phyloP scores from a whole-genome alignment of 2,888 invertebrate species.

The Nudaria mundana region DNA sequence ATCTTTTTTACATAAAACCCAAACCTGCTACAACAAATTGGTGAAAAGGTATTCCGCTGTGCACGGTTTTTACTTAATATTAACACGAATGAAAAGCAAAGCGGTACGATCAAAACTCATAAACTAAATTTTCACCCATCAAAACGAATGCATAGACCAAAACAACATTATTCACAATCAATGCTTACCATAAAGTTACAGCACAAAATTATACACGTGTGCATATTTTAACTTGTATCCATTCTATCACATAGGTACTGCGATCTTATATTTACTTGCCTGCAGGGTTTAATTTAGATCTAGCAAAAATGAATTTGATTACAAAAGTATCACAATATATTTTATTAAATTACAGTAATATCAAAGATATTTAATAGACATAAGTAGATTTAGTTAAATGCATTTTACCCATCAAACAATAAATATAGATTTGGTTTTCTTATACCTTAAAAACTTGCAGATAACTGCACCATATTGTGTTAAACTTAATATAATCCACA shows the following conservation, averaged over 20 bases:
- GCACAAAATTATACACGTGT: conserved; percentile 28
- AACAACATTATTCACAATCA: conserved; percentile 29
- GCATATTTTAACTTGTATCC: conserved; percentile 9
- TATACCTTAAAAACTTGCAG: too few relatives aligned
- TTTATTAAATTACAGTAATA: too few relatives aligned
- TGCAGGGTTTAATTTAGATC: background rate
- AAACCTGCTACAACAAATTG: conserved; percentile 22
- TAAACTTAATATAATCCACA: background rate
- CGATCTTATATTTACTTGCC: conserved; percentile 6
- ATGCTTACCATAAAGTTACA: conserved; percentile 29
- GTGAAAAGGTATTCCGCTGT: conserved; percentile 19
- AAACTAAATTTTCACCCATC: conserved; percentile 24
- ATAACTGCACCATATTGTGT: background rate
- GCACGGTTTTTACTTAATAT: conserved; percentile 17
- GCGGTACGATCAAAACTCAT: conserved; percentile 21
- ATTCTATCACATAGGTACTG: background rate
- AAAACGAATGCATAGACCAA: conserved; percentile 21
- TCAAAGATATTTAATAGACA: too few relatives aligned
- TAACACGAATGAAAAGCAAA: conserved; percentile 8
- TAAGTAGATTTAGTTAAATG: too few relatives aligned
- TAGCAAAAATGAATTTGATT: background rate
- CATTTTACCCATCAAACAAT: too few relatives aligned
- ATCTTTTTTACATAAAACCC: conserved; percentile 29
- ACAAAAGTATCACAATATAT: too few relatives aligned
- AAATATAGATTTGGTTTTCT: too few relatives aligned